Evolutionary conservation across 2,113 vertebrate species (phyloP).

Genomic region (Ceuthmochares aereus): DNA sequence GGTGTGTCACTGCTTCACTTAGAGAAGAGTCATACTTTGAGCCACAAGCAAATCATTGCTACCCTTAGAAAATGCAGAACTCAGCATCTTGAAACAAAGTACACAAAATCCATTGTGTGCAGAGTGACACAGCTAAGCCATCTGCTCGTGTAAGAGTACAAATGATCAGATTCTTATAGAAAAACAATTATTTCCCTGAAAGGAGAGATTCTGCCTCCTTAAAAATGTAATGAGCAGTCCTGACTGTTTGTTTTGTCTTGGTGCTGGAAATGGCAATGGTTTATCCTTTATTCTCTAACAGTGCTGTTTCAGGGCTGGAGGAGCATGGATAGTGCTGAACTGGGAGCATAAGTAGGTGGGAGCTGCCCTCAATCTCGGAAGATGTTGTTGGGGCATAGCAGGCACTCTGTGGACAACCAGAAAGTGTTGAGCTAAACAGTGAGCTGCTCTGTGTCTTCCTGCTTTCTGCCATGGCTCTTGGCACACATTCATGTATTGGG

Average conservation of each 20-base stretch:
- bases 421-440: background rate
- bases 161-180: background rate
- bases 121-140: constrained; percentile 26
- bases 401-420: background rate
- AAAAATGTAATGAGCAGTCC: fast-evolving
- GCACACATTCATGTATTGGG: background rate
- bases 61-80: constrained; percentile 55
- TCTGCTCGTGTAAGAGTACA: background rate
- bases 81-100: constrained; percentile 58
- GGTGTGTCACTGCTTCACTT: constrained; percentile 72
- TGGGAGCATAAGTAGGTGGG: background rate
- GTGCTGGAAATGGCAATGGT: background rate
- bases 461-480: background rate
- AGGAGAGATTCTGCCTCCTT: background rate
- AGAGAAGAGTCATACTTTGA: constrained; percentile 68
- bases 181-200: background rate
- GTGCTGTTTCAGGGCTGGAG: background rate
- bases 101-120: constrained; percentile 9
- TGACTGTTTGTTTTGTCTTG: background rate
- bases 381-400: background rate
- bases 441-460: background rate
- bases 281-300: background rate
- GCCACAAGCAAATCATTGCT: constrained; percentile 67
- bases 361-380: background rate
- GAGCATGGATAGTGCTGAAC: background rate